phyloP scores from a whole-genome alignment of 2,888 invertebrate species.

The Caenorhabditis macrosperma region DNA sequence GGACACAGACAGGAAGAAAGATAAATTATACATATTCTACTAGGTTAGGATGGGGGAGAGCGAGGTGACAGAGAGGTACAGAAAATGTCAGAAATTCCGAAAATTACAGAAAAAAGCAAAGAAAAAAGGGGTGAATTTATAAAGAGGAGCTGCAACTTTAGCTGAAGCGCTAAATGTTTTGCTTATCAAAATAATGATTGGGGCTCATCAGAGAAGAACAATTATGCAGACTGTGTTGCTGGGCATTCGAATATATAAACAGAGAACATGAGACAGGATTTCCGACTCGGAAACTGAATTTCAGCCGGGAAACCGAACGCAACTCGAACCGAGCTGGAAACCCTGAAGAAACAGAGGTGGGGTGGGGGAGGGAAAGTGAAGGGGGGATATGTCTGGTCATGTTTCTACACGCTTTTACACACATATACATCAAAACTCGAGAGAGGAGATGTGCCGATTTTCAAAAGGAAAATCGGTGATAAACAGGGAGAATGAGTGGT shows the following conservation, averaged over 20 bases:
- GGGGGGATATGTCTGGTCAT: conserved; percentile 50
- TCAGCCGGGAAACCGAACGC: no score
- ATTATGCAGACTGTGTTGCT: no score
- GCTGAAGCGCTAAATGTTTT: conserved; percentile 61
- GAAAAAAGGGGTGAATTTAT: neutral
- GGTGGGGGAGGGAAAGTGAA: neutral
- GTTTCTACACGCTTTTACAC: conserved; percentile 57
- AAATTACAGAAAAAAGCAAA: conserved; percentile 17
- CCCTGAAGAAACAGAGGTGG: neutral
- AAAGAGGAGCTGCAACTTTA: conserved; percentile 51
- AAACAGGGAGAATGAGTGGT: neutral
- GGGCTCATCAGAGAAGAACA: conserved; percentile 39
- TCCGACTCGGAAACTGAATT: no score
- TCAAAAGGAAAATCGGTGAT: neutral
- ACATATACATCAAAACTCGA: conserved; percentile 35
- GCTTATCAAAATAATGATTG: conserved; percentile 22
- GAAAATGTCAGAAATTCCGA: conserved; percentile 6
- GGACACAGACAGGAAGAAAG: conserved; percentile 5
- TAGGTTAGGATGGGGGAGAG: neutral
- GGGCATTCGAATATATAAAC: conserved; percentile 50
- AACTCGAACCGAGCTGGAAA: conserved; percentile 15
- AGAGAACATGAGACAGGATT: conserved; percentile 10
- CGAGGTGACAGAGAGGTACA: conserved; percentile 9
- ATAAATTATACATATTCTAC: neutral
- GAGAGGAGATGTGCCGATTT: neutral